Evolutionary conservation across 2,113 vertebrate genomes (phyloP), one percentile per base, ranked within the genome.

Genomic region (Pteronura brasiliensis): DNA sequence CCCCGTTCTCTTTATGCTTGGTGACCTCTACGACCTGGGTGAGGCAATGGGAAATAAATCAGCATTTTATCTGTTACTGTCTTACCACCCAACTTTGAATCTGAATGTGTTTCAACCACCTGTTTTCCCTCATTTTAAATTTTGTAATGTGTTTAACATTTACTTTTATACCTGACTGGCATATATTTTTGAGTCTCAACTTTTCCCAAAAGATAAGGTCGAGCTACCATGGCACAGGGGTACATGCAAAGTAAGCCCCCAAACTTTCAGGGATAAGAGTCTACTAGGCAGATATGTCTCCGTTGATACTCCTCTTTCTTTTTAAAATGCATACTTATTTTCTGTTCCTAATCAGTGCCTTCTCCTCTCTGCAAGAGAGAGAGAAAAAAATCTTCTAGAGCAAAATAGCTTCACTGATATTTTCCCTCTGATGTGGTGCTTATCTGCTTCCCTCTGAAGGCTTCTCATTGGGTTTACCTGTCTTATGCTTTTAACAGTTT

Each of bases 381-480:
- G 55, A 29, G 29, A 13, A 36, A 71, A 52, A n/a, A 69, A 83
- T n/a, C 42, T 63, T 96, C 57, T 71, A 83, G 72, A 94, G 91
- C 67, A 67, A 96, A 88, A 95, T 49, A 80, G 81, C 92, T 93
- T 98, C 88, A 25, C 25, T 97, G 95, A 96, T 82, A 95, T 96
- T 97, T 96, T 94, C 71, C 83, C 94, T 97, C 79, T n/a, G 59
- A 90, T 76, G 61, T 34, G 69, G 44, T 83, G 92, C 85, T 97
- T 97, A 96, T 96, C 94, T 94, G 49, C 49, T 47, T 92, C 29
- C 79, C 79, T 93, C 81, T 88, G 88, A 96, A 96, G 91, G 61
- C 74, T 96, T 96, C 96, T 97, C 93, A 34, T 96, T 93, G 97
- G 90, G n/a, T 96, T 98, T 98, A 95, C 95, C 96, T 97, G 72